Percentiles rank a stretch among this genome's conserved stretches.
These are phyloP conservation scores for Chalcosyrphus nemorum DNA, from an alignment of 2,888 invertebrate species.

Conservation along the genomic window DNA sequence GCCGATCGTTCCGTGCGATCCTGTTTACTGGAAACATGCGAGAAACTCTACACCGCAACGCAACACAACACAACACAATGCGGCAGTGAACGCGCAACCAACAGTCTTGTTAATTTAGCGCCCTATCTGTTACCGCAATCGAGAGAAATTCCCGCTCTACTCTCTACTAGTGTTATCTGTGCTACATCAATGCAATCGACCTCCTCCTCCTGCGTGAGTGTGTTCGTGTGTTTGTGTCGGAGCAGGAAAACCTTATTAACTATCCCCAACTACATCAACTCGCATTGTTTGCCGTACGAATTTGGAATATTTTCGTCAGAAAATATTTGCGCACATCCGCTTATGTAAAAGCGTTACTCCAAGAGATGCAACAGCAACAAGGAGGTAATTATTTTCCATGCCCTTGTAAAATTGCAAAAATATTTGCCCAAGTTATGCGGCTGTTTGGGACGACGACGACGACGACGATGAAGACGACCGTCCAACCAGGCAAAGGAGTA, in stretches of 20 bases:
- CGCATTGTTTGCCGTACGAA: constrained; percentile 66
- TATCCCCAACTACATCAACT: constrained; percentile 64
- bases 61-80: constrained; percentile 40
- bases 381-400: constrained; percentile 71
- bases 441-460: constrained; percentile 38
- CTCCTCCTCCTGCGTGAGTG: constrained; percentile 6
- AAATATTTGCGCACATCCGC: constrained; percentile 72
- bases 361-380: constrained; percentile 20
- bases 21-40: constrained; percentile 45
- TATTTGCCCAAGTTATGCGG: constrained; percentile 67
- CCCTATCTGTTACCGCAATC: constrained; percentile 69
- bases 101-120: constrained; percentile 70
- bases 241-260: constrained; percentile 71
- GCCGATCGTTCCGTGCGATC: constrained; percentile 64
- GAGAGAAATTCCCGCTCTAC: constrained; percentile 33
- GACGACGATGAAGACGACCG: too few species aligned
- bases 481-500: constrained; percentile 24
- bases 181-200: constrained; percentile 56
- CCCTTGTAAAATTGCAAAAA: constrained; percentile 71
- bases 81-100: constrained; percentile 68
- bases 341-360: constrained; percentile 29
- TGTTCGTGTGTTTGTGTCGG: constrained; percentile 6
- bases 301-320: constrained; percentile 69
- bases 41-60: constrained; percentile 9
- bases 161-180: constrained; percentile 57